A percentile compares a stretch with the other conserved stretches of the same genome.
Conservation (phyloP, 2,888 invertebrate genomes). For the Melanargia galathea region DNA sequence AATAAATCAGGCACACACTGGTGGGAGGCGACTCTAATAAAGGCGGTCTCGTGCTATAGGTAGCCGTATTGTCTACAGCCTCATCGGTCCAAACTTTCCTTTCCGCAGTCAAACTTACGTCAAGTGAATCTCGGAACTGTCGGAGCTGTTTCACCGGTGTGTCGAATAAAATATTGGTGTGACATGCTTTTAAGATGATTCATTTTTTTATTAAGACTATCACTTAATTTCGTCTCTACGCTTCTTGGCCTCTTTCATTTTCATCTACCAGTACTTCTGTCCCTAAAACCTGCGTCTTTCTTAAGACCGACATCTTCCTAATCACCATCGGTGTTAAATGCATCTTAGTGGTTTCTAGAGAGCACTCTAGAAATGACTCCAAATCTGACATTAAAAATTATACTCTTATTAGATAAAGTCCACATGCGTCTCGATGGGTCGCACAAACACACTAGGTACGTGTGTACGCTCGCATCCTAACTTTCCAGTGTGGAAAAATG, state of each 20-base stretch:
- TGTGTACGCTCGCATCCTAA: too few relatives aligned
- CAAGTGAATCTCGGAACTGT: constrained; percentile 60
- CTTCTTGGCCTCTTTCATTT: neutral
- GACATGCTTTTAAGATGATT: neutral
- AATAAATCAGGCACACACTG: constrained; percentile 60
- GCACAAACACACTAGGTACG: too few relatives aligned
- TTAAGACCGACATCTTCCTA: too few relatives aligned
- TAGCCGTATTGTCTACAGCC: constrained; percentile 70
- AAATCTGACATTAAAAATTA: too few relatives aligned
- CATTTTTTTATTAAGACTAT: neutral
- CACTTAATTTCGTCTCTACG: neutral
- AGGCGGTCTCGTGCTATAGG: constrained; percentile 59
- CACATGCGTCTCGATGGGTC: too few relatives aligned
- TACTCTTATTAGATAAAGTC: too few relatives aligned
- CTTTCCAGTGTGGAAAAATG: too few relatives aligned
- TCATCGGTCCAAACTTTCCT: constrained; percentile 76
- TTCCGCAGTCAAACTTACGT: constrained; percentile 78
- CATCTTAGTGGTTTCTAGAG: too few relatives aligned
- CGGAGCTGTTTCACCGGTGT: constrained; percentile 19
- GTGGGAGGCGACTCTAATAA: constrained; percentile 56
- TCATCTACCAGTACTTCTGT: too few relatives aligned
- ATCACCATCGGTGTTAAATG: too few relatives aligned
- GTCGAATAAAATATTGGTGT: constrained; percentile 45
- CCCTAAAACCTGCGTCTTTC: too few relatives aligned
- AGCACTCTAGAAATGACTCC: too few relatives aligned